Evolutionary conservation across 2,113 vertebrate genomes (phyloP).

Genomic region (Xyrauchen texanus): DNA sequence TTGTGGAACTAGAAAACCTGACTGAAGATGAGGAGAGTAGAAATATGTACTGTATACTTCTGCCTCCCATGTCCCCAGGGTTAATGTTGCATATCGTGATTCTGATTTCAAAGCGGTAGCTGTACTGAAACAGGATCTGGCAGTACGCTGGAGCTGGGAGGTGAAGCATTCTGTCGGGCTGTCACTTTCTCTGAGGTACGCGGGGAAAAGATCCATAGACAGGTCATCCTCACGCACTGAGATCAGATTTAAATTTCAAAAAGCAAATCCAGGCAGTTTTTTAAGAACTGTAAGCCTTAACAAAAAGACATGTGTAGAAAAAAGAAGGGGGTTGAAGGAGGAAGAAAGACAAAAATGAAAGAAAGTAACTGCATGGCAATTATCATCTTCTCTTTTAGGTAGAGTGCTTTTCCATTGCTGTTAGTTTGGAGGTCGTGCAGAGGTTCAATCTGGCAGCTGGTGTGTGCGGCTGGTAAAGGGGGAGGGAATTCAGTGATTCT

Average conservation of each 20-base stretch:
- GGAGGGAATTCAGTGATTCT: constrained; percentile 7
- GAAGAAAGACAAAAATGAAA: constrained; percentile 24
- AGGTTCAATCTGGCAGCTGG: constrained; percentile 48
- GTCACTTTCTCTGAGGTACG: constrained; percentile 36
- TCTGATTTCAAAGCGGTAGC: constrained; percentile 33
- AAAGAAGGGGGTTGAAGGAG: background rate
- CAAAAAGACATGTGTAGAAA: constrained; percentile 25
- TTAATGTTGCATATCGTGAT: background rate
- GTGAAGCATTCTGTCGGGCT: constrained; percentile 27
- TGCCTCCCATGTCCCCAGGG: background rate
- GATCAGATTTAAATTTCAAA: constrained; percentile 55
- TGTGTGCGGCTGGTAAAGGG: constrained; percentile 13
- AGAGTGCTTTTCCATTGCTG: constrained; percentile 20
- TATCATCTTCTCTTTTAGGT: constrained; percentile 36
- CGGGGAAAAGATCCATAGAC: constrained; percentile 28
- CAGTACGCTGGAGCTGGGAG: constrained; percentile 15
- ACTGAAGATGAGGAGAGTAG: constrained; percentile 5
- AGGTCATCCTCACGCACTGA: constrained; percentile 27
- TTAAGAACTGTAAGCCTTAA: constrained; percentile 35
- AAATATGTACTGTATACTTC: constrained; percentile 7
- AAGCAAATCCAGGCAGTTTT: constrained; percentile 13
- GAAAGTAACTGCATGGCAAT: constrained; percentile 43
- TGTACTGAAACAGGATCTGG: constrained; percentile 38
- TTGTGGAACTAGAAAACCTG: background rate
- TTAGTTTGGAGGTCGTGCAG: constrained; percentile 38